Percentiles rank a stretch among this genome's conserved stretches.
Conservation (phyloP, 2,113 vertebrate genomes). For the Anhinga anhinga region DNA sequence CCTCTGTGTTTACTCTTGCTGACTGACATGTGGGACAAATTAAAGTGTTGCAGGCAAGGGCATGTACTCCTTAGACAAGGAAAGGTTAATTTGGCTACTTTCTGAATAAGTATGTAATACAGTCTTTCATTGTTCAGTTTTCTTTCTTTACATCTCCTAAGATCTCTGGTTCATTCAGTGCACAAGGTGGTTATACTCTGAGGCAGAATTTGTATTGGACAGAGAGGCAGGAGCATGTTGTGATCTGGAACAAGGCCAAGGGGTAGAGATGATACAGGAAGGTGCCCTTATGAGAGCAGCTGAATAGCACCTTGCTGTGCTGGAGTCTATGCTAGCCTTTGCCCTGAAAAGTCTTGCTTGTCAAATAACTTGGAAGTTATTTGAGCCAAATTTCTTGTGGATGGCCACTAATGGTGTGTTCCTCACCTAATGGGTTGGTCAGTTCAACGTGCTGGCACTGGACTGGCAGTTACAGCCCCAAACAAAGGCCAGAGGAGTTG, state of each 20-base stretch:
- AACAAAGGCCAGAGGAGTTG: not conserved
- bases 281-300: not conserved
- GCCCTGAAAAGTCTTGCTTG: not conserved
- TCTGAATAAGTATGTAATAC: not conserved
- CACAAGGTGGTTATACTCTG: not conserved
- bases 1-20: not conserved
- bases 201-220: not conserved
- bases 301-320: not conserved
- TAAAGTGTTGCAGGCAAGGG: not conserved
- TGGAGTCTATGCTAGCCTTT: not conserved
- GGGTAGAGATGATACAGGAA: not conserved
- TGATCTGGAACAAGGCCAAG: not conserved
- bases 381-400: not conserved
- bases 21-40: not conserved
- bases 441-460: not conserved
- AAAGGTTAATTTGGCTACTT: not conserved
- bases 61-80: not conserved
- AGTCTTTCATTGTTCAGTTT: not conserved
- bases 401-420: not conserved
- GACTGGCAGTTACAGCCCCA: not conserved
- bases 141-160: not conserved
- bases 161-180: not conserved
- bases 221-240: not conserved
- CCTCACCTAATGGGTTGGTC: not conserved
- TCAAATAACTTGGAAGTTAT: not conserved